A percentile compares a stretch with the other conserved stretches of the same genome.
phyloP scores from a whole-genome alignment of 2,113 vertebrate genomes.

The Stictonetta naevosa region DNA sequence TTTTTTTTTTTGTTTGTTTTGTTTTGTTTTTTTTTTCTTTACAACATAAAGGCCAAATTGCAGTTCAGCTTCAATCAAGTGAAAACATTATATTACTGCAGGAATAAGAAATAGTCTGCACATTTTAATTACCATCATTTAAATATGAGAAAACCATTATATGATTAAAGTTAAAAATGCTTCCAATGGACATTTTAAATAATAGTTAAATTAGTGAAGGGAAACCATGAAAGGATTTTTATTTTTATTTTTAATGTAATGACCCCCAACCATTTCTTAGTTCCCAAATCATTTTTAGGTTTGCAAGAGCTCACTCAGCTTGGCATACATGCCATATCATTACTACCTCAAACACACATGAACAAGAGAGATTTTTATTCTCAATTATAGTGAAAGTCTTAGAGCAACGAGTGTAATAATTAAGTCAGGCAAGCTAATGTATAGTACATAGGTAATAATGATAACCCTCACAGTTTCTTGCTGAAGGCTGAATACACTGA shows the following conservation, averaged over 20 bases:
- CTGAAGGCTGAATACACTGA: not conserved
- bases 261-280: not conserved
- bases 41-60: slow-evolving; percentile 29
- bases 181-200: slow-evolving; percentile 7
- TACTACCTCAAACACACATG: not conserved
- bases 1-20: too few relatives aligned
- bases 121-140: slow-evolving; percentile 31
- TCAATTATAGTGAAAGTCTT: not conserved
- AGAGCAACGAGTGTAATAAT: not conserved
- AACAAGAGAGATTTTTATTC: not conserved
- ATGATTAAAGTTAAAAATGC: not conserved
- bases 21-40: not conserved
- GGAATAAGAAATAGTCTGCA: slow-evolving; percentile 20
- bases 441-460: not conserved
- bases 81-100: slow-evolving; percentile 9
- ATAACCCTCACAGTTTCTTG: not conserved
- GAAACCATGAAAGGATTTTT: not conserved
- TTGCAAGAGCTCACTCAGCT: not conserved
- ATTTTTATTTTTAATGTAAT: not conserved
- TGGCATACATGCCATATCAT: not conserved
- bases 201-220: not conserved
- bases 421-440: not conserved
- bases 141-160: slow-evolving; percentile 40
- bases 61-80: slow-evolving; percentile 26
- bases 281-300: not conserved